These are phyloP conservation scores for Molossus alvarezi DNA, from an alignment of 2,797 vertebrate genomes.

Conservation along the genomic window DNA sequence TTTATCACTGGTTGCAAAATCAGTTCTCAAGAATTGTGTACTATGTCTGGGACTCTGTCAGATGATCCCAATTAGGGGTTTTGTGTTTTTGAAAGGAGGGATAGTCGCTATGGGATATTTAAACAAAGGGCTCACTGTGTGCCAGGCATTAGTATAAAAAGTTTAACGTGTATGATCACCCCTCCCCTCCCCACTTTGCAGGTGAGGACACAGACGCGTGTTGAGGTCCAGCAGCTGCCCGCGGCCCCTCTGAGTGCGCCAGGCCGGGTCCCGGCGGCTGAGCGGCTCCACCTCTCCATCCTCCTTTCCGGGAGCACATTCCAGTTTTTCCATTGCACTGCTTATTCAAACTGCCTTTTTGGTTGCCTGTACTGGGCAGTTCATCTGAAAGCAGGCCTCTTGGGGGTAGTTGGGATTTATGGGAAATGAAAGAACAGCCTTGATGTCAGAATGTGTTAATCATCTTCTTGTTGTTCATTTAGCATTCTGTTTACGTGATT, in stretches of 20 bases:
- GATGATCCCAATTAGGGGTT: not conserved
- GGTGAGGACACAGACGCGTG: not conserved
- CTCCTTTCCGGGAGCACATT: not conserved
- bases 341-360: not conserved
- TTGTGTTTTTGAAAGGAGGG: not conserved
- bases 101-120: not conserved
- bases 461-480: not conserved
- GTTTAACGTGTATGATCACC: too few species aligned
- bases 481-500: not conserved
- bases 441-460: not conserved
- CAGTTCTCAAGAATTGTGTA: not conserved
- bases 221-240: not conserved
- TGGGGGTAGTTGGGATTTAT: not conserved
- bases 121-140: not conserved
- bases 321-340: not conserved
- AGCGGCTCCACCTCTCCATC: not conserved
- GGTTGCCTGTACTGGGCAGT: too few species aligned
- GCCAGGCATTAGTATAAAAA: not conserved
- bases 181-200: not conserved
- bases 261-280: not conserved
- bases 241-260: too few species aligned
- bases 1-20: not conserved
- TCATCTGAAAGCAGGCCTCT: not conserved
- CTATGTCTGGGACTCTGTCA: not conserved
- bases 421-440: not conserved